These are phyloP conservation scores for Lethocerus indicus DNA, from an alignment of 1,140 invertebrate genomes.

Conservation along the genomic window DNA sequence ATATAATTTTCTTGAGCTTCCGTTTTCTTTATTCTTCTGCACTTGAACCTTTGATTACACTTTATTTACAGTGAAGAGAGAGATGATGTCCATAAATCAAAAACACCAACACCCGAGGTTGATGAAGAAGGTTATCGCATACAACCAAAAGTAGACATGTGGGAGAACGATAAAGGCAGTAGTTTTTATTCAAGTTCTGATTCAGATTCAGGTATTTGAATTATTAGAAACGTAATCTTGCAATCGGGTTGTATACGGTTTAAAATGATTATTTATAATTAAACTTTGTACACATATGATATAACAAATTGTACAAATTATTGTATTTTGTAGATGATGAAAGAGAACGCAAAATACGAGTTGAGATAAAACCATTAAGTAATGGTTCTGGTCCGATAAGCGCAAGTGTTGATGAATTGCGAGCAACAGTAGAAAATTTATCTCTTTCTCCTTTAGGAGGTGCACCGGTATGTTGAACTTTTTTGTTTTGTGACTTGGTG, in stretches of 20 bases:
- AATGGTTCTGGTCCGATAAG: slow-evolving; percentile 75
- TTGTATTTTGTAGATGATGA: slow-evolving; percentile 44
- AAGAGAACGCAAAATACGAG: slow-evolving; percentile 71
- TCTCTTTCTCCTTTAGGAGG: slow-evolving; percentile 63
- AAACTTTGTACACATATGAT: neutral
- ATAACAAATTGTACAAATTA: neutral
- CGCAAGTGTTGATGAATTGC: slow-evolving; percentile 82
- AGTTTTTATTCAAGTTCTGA: slow-evolving; percentile 86
- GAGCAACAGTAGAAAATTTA: slow-evolving; percentile 81
- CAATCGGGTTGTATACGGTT: neutral
- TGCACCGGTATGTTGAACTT: slow-evolving; percentile 26
- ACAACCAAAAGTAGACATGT: slow-evolving; percentile 50
- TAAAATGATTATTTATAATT: neutral
- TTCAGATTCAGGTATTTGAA: slow-evolving; percentile 57
- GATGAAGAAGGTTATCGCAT: slow-evolving; percentile 91
- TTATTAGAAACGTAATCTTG: neutral
- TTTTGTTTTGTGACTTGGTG: neutral
- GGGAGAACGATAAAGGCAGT: slow-evolving; percentile 50
- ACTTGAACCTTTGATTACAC: neutral
- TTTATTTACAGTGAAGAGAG: slow-evolving; percentile 36
- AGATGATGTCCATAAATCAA: slow-evolving; percentile 39
- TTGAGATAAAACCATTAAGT: slow-evolving; percentile 87
- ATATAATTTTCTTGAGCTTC: no score
- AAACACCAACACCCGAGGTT: slow-evolving; percentile 52
- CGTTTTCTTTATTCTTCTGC: neutral